Percentiles rank a stretch among this genome's conserved stretches.
phyloP scores from a whole-genome alignment of 1,140 invertebrate species.

The Idris sp. region DNA sequence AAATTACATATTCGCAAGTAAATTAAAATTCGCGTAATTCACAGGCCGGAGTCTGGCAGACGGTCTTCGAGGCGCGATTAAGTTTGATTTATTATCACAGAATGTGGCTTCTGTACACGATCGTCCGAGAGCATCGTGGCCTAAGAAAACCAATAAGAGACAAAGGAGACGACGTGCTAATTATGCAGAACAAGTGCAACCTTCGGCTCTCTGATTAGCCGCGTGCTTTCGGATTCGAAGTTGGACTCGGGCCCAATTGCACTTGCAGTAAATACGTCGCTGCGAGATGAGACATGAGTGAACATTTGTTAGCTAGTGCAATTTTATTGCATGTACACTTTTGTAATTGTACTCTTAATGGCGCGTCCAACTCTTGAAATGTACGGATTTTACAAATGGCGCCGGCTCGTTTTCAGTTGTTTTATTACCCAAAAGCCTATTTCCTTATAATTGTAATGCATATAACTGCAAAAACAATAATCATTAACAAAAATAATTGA shows the following conservation, averaged over 20 bases:
- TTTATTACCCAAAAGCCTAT: constrained; percentile 41
- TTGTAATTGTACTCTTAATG: constrained; percentile 75
- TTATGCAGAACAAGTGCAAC: constrained; percentile 71
- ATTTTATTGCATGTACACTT: constrained; percentile 76
- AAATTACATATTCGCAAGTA: constrained; percentile 46
- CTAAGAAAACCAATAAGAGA: constrained; percentile 57
- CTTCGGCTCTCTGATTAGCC: constrained; percentile 58
- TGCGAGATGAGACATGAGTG: constrained; percentile 66
- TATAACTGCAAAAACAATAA: constrained; percentile 45
- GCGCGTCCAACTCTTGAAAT: constrained; percentile 66
- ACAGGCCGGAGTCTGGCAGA: constrained; percentile 22
- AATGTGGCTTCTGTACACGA: constrained; percentile 55
- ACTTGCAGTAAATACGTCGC: constrained; percentile 71
- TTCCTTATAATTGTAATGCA: constrained; percentile 58
- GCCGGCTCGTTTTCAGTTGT: constrained; percentile 41
- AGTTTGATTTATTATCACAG: constrained; percentile 71
- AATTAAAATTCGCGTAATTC: constrained; percentile 52
- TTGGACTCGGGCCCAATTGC: constrained; percentile 77
- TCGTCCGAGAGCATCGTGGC: constrained; percentile 42
- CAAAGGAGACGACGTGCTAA: constrained; percentile 73
- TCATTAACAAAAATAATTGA: no score
- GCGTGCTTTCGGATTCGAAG: constrained; percentile 55
- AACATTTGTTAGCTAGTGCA: constrained; percentile 74
- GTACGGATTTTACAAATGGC: constrained; percentile 54
- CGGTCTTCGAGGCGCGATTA: constrained; percentile 59